Base-by-base conservation (phyloP, 2,797 vertebrate species). In the Silurus lanzhouensis region DNA sequence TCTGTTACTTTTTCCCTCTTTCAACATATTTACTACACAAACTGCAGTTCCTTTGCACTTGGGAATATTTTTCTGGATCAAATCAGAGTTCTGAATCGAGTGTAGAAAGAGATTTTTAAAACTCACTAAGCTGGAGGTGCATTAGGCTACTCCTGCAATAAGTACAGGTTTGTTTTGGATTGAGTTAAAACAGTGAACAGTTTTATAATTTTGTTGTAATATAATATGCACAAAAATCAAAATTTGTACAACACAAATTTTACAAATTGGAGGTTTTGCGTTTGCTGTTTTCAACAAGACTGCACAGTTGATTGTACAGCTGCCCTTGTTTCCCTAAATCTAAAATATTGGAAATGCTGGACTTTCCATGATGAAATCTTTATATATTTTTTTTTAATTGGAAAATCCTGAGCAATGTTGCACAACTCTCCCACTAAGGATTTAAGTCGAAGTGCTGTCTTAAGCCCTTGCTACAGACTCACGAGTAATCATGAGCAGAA, bases 1-100 rank as follows among this genome's bases (percentile, higher is more conserved):
- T 81, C 8, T 83, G 38, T 74, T 46, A 63, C 88, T 89, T 89
- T 84, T 88, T 84, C 75, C 81, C 22, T 77, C 44, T 74, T 58
- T 74, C 48, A 57, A 44, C 63, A 60, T 88, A 74, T 87, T 84
- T 83, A 66, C 22, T 27, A 46, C 64, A 81, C 19, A 1, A 8
- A 4, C 12, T 74, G 20, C 48, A 31, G 20, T 58, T 67, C 27
- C 48, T 79, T 81, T 22, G 13, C 75, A 72, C 27, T 44, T 83
- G 82, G 82, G 71, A 87, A 58, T 83, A 46, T 46, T 75, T 68
- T 48, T 60, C 82, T 81, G 82, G 48, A 48, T 67, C 58, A 60
- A 64, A 38, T 31, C 70, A 60, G 82, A 83, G 68, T 25, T 63
- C 38, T 46, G 48, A 57, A 27, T 17, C 1, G 25, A 68, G 15